Percentiles rank a stretch among this genome's conserved stretches.
These are phyloP conservation scores for Sebastes diaconus DNA, from an alignment of 2,797 vertebrate genomes.

Conservation along the genomic window DNA sequence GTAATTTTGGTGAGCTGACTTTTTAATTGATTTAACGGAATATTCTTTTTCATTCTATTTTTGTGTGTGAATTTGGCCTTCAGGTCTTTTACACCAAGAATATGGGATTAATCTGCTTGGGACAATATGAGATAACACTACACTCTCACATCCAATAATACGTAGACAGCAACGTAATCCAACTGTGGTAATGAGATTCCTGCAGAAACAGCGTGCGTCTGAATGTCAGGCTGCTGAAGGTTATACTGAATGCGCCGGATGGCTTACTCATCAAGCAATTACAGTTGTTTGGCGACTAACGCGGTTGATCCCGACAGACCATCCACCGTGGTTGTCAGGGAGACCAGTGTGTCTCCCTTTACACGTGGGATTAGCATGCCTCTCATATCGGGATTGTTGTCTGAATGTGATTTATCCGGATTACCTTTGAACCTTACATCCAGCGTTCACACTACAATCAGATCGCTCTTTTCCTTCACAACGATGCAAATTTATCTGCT, in stretches of 20 bases:
- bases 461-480: constrained; percentile 21
- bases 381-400: constrained; percentile 50
- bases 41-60: neutral
- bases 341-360: constrained; percentile 30
- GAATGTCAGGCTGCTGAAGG: constrained; percentile 57
- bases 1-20: neutral
- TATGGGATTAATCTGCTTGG: constrained; percentile 11
- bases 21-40: neutral
- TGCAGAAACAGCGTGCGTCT: constrained; percentile 38
- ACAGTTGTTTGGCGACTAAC: constrained; percentile 38
- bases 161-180: constrained; percentile 46
- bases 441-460: constrained; percentile 19
- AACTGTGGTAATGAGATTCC: constrained; percentile 54
- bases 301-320: constrained; percentile 41
- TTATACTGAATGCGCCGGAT: constrained; percentile 32
- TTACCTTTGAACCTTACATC: constrained; percentile 61
- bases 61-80: neutral
- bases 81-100: neutral
- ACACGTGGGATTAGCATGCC: constrained; percentile 33
- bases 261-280: constrained; percentile 55
- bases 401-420: constrained; percentile 51
- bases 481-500: neutral
- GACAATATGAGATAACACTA: constrained; percentile 41
- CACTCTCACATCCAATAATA: constrained; percentile 32
- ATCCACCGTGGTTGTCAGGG: constrained; percentile 54